Evolutionary conservation across 2,113 vertebrate species (phyloP).

Genomic region (Mugil cephalus): DNA sequence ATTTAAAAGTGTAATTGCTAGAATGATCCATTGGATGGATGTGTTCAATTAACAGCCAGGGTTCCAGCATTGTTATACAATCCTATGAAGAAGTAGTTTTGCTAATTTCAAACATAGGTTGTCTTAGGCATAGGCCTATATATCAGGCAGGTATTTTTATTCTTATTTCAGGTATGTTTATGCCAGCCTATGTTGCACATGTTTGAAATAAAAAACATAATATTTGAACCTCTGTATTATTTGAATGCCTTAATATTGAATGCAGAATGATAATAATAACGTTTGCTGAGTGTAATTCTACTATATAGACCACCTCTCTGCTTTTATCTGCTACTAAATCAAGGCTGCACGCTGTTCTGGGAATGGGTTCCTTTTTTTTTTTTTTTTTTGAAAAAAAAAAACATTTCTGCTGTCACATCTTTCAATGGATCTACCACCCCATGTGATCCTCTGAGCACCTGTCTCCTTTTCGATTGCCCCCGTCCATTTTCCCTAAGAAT

Average conservation of each 20-base stretch:
- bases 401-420: slow-evolving; percentile 33
- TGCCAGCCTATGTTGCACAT: no score
- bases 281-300: no score
- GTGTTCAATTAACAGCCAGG: slow-evolving; percentile 48
- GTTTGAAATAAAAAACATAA: no score
- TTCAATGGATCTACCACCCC: slow-evolving; percentile 19
- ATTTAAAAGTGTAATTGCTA: slow-evolving; percentile 64
- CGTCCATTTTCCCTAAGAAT: background rate
- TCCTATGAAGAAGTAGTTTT: no score
- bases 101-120: no score
- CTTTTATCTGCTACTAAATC: slow-evolving; percentile 30
- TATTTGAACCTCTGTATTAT: no score
- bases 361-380: background rate
- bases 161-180: no score
- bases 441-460: slow-evolving; percentile 17
- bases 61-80: background rate
- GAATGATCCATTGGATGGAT: slow-evolving; percentile 44
- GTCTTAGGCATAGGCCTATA: no score
- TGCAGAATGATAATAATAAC: no score
- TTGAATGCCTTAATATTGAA: no score
- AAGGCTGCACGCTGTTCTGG: slow-evolving; percentile 1
- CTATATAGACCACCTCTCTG: background rate
- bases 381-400: no score
- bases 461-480: background rate
- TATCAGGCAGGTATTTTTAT: no score